Percentiles rank a stretch among this genome's conserved stretches.
phyloP scores from a whole-genome alignment of 2,797 vertebrate species.

The Leptoclinus maculatus region DNA sequence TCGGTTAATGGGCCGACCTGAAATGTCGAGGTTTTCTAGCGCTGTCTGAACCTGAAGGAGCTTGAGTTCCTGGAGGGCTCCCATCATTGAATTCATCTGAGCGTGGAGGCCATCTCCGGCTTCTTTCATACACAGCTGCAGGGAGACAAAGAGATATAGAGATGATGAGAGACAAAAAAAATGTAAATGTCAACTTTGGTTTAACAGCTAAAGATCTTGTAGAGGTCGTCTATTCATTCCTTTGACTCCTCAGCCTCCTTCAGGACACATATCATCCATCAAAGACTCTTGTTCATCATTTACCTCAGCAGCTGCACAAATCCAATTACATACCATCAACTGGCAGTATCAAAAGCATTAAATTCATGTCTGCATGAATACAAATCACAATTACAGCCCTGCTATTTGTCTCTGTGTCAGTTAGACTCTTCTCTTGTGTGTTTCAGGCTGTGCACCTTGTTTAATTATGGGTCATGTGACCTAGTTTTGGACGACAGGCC shows the following conservation, averaged over 20 bases:
- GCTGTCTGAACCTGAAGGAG: slow-evolving; percentile 96
- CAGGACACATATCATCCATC: slow-evolving; percentile 33
- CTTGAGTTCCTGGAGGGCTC: slow-evolving; percentile 96
- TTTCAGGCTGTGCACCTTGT: slow-evolving; percentile 51
- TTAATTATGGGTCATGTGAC: slow-evolving; percentile 75
- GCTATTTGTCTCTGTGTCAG: slow-evolving; percentile 6
- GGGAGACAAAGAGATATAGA: slow-evolving; percentile 33
- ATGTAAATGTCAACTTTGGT: slow-evolving; percentile 5
- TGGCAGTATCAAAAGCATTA: not conserved
- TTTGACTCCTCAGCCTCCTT: slow-evolving; percentile 4
- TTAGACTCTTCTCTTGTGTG: slow-evolving; percentile 26
- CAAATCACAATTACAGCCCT: not conserved
- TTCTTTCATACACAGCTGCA: slow-evolving; percentile 96
- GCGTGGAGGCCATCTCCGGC: slow-evolving; percentile 95
- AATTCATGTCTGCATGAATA: not conserved
- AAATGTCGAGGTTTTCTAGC: slow-evolving; percentile 91
- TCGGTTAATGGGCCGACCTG: slow-evolving; percentile 78
- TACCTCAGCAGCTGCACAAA: slow-evolving; percentile 15
- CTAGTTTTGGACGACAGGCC: slow-evolving; percentile 70
- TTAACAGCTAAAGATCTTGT: not conserved
- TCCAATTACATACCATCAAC: slow-evolving; percentile 30
- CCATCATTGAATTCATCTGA: slow-evolving; percentile 99
- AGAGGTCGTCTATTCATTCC: slow-evolving; percentile 15
- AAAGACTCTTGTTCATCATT: slow-evolving; percentile 31
- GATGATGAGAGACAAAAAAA: slow-evolving; percentile 16